A percentile compares a stretch with the other conserved stretches of the same genome.
Conservation (phyloP, 2,888 invertebrate genomes). For the Thelaira solivaga region DNA sequence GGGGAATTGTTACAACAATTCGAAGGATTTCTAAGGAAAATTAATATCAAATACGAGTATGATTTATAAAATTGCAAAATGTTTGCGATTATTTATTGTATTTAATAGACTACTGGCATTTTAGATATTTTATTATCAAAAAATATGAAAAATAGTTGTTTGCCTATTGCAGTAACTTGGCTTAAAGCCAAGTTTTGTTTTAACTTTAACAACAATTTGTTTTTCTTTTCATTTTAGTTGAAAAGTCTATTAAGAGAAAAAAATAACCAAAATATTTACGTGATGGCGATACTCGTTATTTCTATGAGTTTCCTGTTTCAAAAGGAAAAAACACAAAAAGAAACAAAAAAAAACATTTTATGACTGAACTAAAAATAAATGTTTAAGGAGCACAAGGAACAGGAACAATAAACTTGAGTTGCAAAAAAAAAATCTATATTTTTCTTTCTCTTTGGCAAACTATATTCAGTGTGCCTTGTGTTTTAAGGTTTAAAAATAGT, state of each 20-base stretch:
- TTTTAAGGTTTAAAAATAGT: conserved; percentile 11
- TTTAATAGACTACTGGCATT: not conserved
- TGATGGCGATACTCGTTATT: no score
- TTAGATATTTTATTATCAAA: not conserved
- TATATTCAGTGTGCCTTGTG: not conserved
- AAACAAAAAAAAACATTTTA: not conserved
- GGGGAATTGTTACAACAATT: not conserved
- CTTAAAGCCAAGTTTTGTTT: conserved; percentile 25
- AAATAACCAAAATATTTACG: not conserved
- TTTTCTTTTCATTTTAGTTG: not conserved
- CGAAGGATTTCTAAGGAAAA: conserved; percentile 21
- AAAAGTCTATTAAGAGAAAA: conserved; percentile 23
- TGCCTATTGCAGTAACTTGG: not conserved
- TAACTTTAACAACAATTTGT: not conserved
- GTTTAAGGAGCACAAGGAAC: conserved; percentile 31
- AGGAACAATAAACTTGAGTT: conserved; percentile 54
- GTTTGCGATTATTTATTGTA: not conserved
- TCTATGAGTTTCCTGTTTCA: conserved; percentile 15
- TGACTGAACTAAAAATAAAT: conserved; percentile 31
- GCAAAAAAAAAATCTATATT: conserved; percentile 12
- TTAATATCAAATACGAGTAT: not conserved
- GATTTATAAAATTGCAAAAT: not conserved
- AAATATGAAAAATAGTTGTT: not conserved
- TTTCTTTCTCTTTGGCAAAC: not conserved
- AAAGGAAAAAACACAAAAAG: not conserved